Evolutionary conservation across 2,888 invertebrate species (phyloP).

Genomic region (Cataglyphis altisquamis): DNA sequence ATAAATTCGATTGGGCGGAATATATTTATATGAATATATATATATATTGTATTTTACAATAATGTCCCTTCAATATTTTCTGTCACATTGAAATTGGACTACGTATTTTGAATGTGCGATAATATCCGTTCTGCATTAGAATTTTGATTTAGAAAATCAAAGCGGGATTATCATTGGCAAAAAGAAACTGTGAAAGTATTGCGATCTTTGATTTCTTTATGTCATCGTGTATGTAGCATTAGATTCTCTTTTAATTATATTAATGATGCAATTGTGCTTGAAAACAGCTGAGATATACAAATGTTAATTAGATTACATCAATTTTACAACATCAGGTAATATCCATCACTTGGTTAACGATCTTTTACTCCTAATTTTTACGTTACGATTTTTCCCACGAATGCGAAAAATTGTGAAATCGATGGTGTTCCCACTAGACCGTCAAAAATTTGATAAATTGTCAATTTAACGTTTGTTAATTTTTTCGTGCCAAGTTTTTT

Average conservation of each 20-base stretch:
- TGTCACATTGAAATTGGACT: not conserved
- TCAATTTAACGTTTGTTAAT: conserved; percentile 39
- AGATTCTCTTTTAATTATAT: conserved; percentile 15
- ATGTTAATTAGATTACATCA: not conserved
- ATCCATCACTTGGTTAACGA: not conserved
- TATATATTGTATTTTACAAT: not conserved
- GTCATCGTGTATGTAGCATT: not conserved
- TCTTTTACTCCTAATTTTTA: conserved; percentile 10
- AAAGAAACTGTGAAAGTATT: conserved; percentile 38
- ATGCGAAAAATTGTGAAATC: conserved; percentile 36
- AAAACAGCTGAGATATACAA: not conserved
- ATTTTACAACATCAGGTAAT: not conserved
- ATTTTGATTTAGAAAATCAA: conserved; percentile 43
- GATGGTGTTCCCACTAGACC: not conserved
- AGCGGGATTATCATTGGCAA: conserved; percentile 31
- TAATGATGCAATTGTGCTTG: not conserved
- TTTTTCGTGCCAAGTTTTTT: conserved; percentile 3
- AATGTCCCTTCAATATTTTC: not conserved
- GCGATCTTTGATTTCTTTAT: conserved; percentile 12
- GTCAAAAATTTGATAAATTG: conserved; percentile 33
- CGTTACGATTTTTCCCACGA: not conserved
- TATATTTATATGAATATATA: conserved; percentile 5
- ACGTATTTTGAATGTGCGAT: not conserved
- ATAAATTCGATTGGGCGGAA: not conserved
- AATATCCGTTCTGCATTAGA: conserved; percentile 19